Base-by-base conservation (phyloP, 2,113 vertebrate species). In the Sakesphorus luctuosus region DNA sequence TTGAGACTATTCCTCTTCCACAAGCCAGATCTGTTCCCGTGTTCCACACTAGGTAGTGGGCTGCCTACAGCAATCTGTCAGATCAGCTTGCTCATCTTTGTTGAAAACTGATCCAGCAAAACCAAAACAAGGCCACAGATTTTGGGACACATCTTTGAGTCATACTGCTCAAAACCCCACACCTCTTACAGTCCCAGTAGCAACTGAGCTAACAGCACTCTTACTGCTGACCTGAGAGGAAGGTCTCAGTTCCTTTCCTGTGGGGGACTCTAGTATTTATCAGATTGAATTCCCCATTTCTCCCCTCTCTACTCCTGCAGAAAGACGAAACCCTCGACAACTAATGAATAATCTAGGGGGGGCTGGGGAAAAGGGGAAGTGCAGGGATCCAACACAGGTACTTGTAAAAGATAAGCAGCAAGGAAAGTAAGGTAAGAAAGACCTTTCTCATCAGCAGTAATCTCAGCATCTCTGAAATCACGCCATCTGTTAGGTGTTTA, bases 231-330 rank as follows among this genome's bases (percentile, higher is more conserved):
- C 25, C 25, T 0, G 1, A 49, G 20, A 87, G 16, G 26, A 75
- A 93, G 52, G 13, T 52, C 71, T 76, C 36, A 5, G 49, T 9
- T 85, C 56, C 44, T 23, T 26, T 68, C 44, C 47, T 68, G 18
- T 15, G 50, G 29, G 29, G 10, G 26, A 24, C 29, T 84, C 13
- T 8, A 91, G 52, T 61, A 75, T 18, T 79, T 40, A 58, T 0
- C 16, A 85, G 58, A 85, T 12, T 17, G 26, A 85, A 31, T 82
- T 78, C 91, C 33, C 7, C 0, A 0, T 47, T 63, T 72, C 62
- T 50, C 16, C 20, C 6, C 13, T 47, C 38, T 68, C 55, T 4
- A 2, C 4, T 1, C 11, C 0, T 1, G 2, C 40, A 62, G 68
- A 89, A 91, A 92, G n/a, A 49, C 14, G 46, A 92, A 88, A 86